Evolutionary conservation across 2,888 invertebrate species (phyloP), one percentile per base, ranked within the genome.

Genomic region (Sinhomidia bicolor): DNA sequence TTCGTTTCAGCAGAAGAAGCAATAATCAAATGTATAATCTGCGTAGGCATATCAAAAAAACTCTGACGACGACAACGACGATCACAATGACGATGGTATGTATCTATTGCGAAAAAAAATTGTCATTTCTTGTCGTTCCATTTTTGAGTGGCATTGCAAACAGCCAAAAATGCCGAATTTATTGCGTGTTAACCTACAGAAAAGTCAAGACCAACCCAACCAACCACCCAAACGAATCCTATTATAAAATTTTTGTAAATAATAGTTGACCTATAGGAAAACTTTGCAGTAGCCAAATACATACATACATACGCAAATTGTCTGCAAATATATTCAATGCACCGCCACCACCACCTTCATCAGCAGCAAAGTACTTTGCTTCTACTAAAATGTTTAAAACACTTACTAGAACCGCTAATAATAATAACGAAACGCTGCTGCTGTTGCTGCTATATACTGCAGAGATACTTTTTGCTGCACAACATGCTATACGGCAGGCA

Each of bases 131-230:
- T 17, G 23, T 65, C 74, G 26, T 41, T 41, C 83, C 57, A 83
- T 83, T 74, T 83, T 83, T 74, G 41, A 76, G 47, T 86, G 85
- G 79, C 85, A 86, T 80, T 86, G 79, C 44, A 80, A 60, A 71
- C 26, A 51, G 54, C 71, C 44, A n/a, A n/a, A 79, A 78, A 85
- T 85, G 29, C 44, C 65, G 41, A 57, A 86, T 54, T 86, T 86
- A 86, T 71, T 86, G 79, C 85, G 71, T 57, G 80, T 47, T 54
- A 86, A 71, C 81, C 47, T 29, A 57, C 41, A 76, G 23, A 68
- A 62, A 74, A 82, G 44, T 32, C 20, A 29, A 65, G 65, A 47
- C 68, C 65, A 82, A 47, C 68, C n/a, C n/a, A n/a, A n/a, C 65
- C 81, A 62, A 44, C 41, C 44, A 44, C 47, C 74, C 74, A 74